These are phyloP conservation scores for Halcyon badia DNA, from an alignment of 2,797 vertebrate genomes.

Conservation along the genomic window DNA sequence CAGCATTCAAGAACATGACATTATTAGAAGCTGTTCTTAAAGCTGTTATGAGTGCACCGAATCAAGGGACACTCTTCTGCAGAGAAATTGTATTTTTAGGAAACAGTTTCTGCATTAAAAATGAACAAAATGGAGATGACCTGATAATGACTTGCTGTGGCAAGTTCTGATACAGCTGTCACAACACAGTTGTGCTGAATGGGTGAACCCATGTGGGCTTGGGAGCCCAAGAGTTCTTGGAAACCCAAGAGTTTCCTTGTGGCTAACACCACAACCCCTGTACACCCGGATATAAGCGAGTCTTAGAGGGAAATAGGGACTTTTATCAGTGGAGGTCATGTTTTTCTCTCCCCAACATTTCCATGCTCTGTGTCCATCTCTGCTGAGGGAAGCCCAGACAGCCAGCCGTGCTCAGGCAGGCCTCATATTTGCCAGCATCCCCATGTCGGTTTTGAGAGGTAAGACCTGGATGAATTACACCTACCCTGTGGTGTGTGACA, in stretches of 20 bases:
- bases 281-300: not conserved
- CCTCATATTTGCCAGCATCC: not conserved
- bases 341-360: not conserved
- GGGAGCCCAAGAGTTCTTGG: too few relatives aligned
- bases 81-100: not conserved
- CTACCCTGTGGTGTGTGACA: too few relatives aligned
- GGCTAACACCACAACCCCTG: not conserved
- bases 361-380: fast-evolving
- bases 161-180: not conserved
- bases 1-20: not conserved
- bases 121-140: not conserved
- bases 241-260: not conserved
- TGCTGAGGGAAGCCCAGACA: not conserved
- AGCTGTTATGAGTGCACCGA: not conserved
- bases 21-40: not conserved
- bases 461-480: not conserved
- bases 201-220: fast-evolving
- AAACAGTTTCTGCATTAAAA: not conserved
- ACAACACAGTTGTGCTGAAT: not conserved
- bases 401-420: not conserved
- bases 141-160: not conserved
- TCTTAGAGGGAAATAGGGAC: not conserved
- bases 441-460: not conserved
- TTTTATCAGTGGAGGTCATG: not conserved
- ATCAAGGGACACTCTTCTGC: not conserved